Percentiles rank a stretch among this genome's conserved stretches.
phyloP scores from a whole-genome alignment of 1,140 invertebrate species.

The Amphibalanus amphitrite region DNA sequence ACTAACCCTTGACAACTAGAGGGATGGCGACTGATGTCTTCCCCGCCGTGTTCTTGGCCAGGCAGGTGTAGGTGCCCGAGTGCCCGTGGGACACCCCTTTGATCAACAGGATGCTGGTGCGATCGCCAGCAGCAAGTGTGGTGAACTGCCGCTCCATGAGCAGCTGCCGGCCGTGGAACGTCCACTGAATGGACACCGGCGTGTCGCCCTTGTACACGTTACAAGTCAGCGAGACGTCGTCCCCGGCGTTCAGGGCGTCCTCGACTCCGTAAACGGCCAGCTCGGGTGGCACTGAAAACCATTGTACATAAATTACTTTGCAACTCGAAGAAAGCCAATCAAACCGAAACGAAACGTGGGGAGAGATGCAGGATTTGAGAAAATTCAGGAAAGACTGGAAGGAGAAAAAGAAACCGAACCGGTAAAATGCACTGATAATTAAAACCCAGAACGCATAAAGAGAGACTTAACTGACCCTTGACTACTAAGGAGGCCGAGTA shows the following conservation, averaged over 20 bases:
- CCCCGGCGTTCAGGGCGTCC: too few species aligned
- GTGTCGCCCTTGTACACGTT: too few species aligned
- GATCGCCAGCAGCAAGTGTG: slow-evolving; percentile 21
- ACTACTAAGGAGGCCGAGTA: slow-evolving; percentile 45
- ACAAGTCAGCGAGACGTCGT: too few species aligned
- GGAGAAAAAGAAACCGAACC: neutral
- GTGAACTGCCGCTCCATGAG: slow-evolving; percentile 33
- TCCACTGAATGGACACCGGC: slow-evolving; percentile 45
- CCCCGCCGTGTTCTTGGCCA: slow-evolving; percentile 21
- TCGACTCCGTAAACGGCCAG: too few species aligned
- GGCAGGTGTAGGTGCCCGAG: slow-evolving; percentile 22
- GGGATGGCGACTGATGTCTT: slow-evolving; percentile 19
- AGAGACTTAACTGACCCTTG: slow-evolving; percentile 35
- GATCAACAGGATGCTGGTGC: slow-evolving; percentile 24
- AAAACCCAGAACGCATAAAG: neutral
- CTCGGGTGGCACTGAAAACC: slow-evolving; percentile 20
- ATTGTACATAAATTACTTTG: slow-evolving; percentile 8
- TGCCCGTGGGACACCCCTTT: too few species aligned
- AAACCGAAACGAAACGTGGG: too few species aligned
- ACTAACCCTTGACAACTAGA: slow-evolving; percentile 20
- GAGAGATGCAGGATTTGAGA: too few species aligned
- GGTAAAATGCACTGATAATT: too few species aligned
- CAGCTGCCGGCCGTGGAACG: slow-evolving; percentile 43
- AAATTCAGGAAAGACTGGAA: neutral
- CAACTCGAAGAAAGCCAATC: too few species aligned